Conservation (phyloP, 2,797 vertebrate genomes). For the Odontamblyopus lacepedii region DNA sequence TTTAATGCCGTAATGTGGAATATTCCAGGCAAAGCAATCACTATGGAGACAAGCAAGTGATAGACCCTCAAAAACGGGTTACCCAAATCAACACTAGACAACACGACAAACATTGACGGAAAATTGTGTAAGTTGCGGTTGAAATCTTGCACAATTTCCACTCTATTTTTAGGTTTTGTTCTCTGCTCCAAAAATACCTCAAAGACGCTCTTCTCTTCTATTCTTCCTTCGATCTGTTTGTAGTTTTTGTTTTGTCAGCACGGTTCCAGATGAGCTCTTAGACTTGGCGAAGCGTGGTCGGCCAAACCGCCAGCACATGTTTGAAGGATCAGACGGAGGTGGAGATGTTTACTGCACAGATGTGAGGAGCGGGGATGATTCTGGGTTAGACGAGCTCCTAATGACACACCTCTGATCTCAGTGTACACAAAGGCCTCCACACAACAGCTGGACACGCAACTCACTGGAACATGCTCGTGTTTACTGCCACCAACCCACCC, state of each 20-base stretch:
- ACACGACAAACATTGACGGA: not conserved
- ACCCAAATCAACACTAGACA: too few species aligned
- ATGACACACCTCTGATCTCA: constrained; percentile 31
- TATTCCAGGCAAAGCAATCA: too few species aligned
- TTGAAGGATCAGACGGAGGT: constrained; percentile 40
- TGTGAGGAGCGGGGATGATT: constrained; percentile 47
- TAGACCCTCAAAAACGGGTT: too few species aligned
- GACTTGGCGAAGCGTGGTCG: too few species aligned
- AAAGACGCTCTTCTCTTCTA: not conserved
- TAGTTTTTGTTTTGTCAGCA: not conserved
- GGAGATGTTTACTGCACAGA: constrained; percentile 56
- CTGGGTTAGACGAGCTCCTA: constrained; percentile 54
- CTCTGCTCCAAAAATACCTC: not conserved
- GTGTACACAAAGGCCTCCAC: constrained; percentile 31
- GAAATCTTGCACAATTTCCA: not conserved
- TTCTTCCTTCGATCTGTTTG: not conserved
- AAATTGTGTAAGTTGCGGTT: not conserved
- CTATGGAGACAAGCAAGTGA: too few species aligned
- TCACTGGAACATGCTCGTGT: not conserved
- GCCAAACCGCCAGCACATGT: constrained; percentile 23
- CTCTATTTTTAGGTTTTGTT: not conserved
- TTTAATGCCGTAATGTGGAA: too few species aligned
- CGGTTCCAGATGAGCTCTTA: not conserved
- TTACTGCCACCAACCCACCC: not conserved
- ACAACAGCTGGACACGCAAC: not conserved